A percentile compares a stretch with the other conserved stretches of the same genome.
These are phyloP conservation scores for Orthochromis indermauri DNA, from an alignment of 2,113 vertebrate genomes.

Conservation along the genomic window DNA sequence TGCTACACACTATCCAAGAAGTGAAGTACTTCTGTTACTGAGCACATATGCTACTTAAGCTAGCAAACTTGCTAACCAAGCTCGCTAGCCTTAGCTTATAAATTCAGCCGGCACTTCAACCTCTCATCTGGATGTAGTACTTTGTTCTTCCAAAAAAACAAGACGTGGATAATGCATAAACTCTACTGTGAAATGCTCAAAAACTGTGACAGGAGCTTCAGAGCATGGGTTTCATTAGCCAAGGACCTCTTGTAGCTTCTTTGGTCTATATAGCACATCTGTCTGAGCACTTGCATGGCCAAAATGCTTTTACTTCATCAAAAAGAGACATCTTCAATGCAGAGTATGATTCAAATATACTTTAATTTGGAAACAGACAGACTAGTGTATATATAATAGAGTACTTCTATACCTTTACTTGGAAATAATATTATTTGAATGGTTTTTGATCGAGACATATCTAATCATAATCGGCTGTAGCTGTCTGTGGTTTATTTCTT, in stretches of 20 bases:
- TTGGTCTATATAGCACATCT: background rate
- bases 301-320: background rate
- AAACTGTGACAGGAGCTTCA: background rate
- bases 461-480: background rate
- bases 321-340: too few relatives aligned
- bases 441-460: background rate
- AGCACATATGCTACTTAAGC: background rate
- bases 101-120: background rate
- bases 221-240: background rate
- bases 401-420: background rate
- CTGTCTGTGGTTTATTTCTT: background rate
- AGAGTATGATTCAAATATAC: background rate
- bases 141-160: background rate
- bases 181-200: background rate
- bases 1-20: background rate
- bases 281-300: background rate
- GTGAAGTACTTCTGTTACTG: background rate
- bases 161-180: background rate
- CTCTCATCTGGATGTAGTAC: background rate
- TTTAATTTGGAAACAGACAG: background rate
- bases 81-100: background rate
- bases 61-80: background rate
- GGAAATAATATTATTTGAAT: background rate
- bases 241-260: background rate
- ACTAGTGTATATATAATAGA: background rate